Conservation (phyloP, 2,888 invertebrate species). For the Caenorhabditis angaria region DNA sequence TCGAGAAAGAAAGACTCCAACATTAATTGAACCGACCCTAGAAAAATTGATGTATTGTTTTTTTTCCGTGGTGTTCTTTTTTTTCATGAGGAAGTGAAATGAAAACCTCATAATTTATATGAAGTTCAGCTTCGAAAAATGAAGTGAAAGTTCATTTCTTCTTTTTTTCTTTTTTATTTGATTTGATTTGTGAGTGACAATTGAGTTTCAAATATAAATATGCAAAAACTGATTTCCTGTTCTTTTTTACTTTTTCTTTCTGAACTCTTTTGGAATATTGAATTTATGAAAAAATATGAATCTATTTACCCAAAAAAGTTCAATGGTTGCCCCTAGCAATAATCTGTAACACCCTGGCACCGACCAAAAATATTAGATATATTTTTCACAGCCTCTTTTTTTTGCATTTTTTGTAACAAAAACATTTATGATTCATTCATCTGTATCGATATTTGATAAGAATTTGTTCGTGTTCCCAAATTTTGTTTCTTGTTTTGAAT, state of each 20-base stretch:
- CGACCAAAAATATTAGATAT: not conserved
- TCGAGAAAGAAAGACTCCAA: constrained; percentile 32
- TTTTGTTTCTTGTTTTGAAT: not conserved
- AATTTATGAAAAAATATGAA: no score
- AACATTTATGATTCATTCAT: not conserved
- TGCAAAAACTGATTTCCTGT: not conserved
- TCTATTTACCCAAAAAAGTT: not conserved
- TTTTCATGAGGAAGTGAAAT: not conserved
- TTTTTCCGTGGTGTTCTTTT: not conserved
- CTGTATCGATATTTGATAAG: no score
- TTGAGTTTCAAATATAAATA: not conserved
- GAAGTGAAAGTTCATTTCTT: not conserved
- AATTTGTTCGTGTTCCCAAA: no score
- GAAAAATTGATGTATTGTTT: not conserved
- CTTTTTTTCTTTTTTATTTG: not conserved
- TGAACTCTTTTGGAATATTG: no score
- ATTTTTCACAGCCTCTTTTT: no score
- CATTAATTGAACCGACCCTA: constrained; percentile 29
- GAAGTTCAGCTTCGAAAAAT: no score
- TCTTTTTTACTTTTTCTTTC: not conserved
- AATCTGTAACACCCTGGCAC: not conserved
- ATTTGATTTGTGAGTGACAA: no score
- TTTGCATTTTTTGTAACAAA: not conserved
- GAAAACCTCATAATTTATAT: no score
- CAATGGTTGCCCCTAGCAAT: not conserved